Percentiles rank a stretch among this genome's conserved stretches.
phyloP scores from a whole-genome alignment of 2,797 vertebrate species.

The Glyptemys insculpta region DNA sequence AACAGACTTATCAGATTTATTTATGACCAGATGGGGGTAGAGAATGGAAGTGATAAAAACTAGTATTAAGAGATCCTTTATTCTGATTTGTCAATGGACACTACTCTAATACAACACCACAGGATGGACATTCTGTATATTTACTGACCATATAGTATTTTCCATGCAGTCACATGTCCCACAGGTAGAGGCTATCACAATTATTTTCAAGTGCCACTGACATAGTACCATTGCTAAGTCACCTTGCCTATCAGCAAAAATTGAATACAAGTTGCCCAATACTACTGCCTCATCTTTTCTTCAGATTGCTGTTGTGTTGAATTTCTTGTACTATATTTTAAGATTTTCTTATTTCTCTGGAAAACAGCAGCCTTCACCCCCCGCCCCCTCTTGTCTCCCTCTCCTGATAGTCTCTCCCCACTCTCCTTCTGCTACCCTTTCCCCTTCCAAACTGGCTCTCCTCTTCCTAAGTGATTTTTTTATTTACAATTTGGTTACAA shows the following conservation, averaged over 20 bases:
- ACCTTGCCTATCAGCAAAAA: not conserved
- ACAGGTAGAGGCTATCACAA: not conserved
- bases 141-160: not conserved
- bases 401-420: not conserved
- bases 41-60: not conserved
- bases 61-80: not conserved
- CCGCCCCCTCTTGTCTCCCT: not conserved
- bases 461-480: not conserved
- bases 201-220: not conserved
- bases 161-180: not conserved
- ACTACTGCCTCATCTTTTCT: not conserved
- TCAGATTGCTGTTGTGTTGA: not conserved
- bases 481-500: not conserved
- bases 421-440: not conserved
- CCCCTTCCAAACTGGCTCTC: not conserved
- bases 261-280: not conserved
- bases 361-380: not conserved
- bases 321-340: not conserved
- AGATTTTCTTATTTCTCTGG: not conserved
- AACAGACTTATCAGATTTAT: not conserved
- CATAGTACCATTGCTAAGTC: not conserved
- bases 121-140: not conserved
- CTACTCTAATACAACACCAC: not conserved
- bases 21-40: not conserved
- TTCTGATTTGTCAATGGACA: not conserved